Conservation (phyloP, 2,888 invertebrate species). For the Syrphus vitripennis region DNA sequence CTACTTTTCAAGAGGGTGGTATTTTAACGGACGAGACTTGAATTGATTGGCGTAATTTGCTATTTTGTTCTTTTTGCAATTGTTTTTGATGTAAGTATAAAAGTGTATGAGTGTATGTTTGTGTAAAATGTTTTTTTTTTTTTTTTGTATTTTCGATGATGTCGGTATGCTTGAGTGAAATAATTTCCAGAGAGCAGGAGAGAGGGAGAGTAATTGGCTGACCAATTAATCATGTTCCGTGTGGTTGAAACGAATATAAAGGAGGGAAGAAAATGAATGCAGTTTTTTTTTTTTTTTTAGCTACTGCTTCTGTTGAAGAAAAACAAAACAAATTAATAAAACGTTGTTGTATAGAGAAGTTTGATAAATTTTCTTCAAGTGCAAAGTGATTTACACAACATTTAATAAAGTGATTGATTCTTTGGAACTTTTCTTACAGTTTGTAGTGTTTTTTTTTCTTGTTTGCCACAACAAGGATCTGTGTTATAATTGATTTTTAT, state of each 20-base stretch:
- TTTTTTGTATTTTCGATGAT: constrained; percentile 37
- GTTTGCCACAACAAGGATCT: background rate
- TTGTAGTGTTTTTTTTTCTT: background rate
- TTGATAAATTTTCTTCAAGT: constrained; percentile 14
- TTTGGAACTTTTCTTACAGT: background rate
- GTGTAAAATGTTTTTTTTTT: background rate
- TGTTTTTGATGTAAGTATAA: background rate
- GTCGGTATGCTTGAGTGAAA: constrained; percentile 64
- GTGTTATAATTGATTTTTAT: no score
- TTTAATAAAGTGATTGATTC: background rate
- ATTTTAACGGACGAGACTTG: constrained; percentile 65
- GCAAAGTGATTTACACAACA: constrained; percentile 16
- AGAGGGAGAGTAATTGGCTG: constrained; percentile 67
- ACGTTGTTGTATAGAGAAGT: background rate
- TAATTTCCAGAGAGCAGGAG: constrained; percentile 54
- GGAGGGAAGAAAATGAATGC: background rate
- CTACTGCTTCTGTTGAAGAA: background rate
- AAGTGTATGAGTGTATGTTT: background rate
- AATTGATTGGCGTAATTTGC: constrained; percentile 71
- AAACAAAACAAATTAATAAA: constrained; percentile 15
- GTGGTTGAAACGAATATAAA: constrained; percentile 30
- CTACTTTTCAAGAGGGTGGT: constrained; percentile 31
- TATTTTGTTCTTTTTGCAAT: constrained; percentile 39
- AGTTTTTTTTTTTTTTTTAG: background rate
- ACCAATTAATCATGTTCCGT: constrained; percentile 67